phyloP scores from a whole-genome alignment of 2,113 vertebrate genomes.

The Colius striatus region DNA sequence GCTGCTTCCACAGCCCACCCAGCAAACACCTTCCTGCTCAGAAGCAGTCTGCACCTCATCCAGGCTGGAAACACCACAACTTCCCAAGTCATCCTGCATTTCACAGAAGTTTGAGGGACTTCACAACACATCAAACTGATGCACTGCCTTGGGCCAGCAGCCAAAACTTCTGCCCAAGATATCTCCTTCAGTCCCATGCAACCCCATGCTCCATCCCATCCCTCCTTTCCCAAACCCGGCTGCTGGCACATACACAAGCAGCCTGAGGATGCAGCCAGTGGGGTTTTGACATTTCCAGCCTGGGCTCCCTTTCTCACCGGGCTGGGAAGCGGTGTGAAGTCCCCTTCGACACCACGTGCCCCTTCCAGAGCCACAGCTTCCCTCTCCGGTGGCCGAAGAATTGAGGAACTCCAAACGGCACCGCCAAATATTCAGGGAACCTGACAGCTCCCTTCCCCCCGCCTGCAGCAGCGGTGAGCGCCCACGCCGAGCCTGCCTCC shows the following conservation, averaged over 20 bases:
- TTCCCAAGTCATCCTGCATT: background rate
- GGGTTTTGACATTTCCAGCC: constrained; percentile 21
- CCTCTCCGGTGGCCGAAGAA: constrained; percentile 46
- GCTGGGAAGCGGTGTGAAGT: constrained; percentile 46
- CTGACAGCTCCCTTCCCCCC: constrained; percentile 55
- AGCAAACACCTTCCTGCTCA: background rate
- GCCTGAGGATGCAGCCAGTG: background rate
- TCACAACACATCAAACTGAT: background rate
- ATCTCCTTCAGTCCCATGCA: background rate
- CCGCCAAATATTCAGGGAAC: constrained; percentile 53
- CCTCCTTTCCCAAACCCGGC: background rate
- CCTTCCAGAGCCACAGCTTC: constrained; percentile 72
- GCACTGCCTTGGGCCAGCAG: background rate
- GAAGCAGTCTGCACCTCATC: background rate
- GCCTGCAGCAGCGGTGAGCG: constrained; percentile 28
- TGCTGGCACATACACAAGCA: rapidly evolving
- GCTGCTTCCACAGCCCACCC: rapidly evolving
- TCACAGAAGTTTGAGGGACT: background rate
- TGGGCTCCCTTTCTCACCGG: constrained; percentile 31
- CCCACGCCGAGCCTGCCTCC: constrained; percentile 40
- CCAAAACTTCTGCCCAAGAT: background rate
- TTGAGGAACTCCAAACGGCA: constrained; percentile 71
- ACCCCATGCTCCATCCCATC: background rate
- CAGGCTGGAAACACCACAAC: background rate
- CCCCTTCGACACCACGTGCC: constrained; percentile 56